phyloP scores from a whole-genome alignment of 1,140 invertebrate genomes.

The Lerema accius region DNA sequence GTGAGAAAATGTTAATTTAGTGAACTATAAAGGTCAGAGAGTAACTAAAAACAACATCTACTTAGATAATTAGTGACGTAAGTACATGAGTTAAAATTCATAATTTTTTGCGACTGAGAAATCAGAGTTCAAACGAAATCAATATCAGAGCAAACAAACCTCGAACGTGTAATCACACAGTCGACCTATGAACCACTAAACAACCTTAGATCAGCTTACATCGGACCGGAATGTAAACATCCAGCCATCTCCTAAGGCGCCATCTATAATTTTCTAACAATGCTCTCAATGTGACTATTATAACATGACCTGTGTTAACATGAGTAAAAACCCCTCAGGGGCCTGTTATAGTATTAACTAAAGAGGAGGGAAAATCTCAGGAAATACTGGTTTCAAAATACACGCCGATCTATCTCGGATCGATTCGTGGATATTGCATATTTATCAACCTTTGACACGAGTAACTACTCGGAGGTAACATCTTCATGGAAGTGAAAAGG shows the following conservation, averaged over 20 bases:
- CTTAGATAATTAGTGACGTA: too few relatives aligned
- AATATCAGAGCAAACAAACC: slow-evolving; percentile 60
- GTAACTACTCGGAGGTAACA: slow-evolving; percentile 76
- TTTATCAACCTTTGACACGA: slow-evolving; percentile 81
- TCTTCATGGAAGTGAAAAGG: slow-evolving; percentile 68
- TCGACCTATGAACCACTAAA: slow-evolving; percentile 72
- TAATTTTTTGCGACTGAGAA: neutral
- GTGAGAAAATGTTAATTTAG: too few relatives aligned
- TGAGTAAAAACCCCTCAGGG: neutral
- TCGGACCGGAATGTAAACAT: slow-evolving; percentile 77
- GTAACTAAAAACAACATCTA: too few relatives aligned
- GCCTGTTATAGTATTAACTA: neutral
- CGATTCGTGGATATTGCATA: slow-evolving; percentile 76
- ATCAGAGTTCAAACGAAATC: slow-evolving; percentile 34
- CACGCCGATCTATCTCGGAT: slow-evolving; percentile 73
- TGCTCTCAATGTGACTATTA: slow-evolving; percentile 59
- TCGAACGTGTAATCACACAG: slow-evolving; percentile 71
- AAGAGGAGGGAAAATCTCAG: slow-evolving; percentile 35
- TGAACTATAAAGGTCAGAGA: too few relatives aligned
- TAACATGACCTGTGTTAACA: slow-evolving; percentile 43
- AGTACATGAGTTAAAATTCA: neutral
- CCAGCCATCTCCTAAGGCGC: slow-evolving; percentile 73
- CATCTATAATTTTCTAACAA: slow-evolving; percentile 80
- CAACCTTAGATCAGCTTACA: slow-evolving; percentile 68
- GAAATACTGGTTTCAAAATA: slow-evolving; percentile 47